Percentiles rank a stretch among this genome's conserved stretches.
phyloP scores from a whole-genome alignment of 2,888 invertebrate genomes.

The Lymantria dispar region DNA sequence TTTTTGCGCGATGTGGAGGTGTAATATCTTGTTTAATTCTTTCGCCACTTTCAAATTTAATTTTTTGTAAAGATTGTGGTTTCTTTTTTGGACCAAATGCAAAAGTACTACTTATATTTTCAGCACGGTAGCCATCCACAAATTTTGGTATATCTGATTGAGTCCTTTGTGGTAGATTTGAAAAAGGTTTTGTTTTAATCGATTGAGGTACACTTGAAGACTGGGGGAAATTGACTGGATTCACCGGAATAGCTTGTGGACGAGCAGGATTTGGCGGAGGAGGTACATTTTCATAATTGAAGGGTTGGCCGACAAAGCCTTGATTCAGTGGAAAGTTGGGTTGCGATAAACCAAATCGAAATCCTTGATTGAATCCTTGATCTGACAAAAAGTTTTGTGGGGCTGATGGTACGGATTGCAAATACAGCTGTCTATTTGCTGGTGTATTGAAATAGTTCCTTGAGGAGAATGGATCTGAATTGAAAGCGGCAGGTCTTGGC shows the following conservation, averaged over 20 bases:
- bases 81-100: conserved; percentile 46
- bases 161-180: conserved; percentile 41
- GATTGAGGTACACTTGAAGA: conserved; percentile 14
- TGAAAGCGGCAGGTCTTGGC: conserved; percentile 51
- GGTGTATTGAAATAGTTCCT: conserved; percentile 58
- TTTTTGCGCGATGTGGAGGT: conserved; percentile 47
- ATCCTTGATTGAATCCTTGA: conserved; percentile 69
- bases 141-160: conserved; percentile 61
- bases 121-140: conserved; percentile 69
- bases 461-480: conserved; percentile 57
- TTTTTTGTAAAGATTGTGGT: conserved; percentile 65
- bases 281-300: conserved; percentile 55
- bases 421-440: conserved; percentile 62
- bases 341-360: conserved; percentile 67
- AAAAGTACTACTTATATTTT: conserved; percentile 51
- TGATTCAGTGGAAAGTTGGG: conserved; percentile 67
- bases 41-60: conserved; percentile 62
- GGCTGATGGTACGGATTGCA: conserved; percentile 71
- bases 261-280: conserved; percentile 22
- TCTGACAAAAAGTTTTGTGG: conserved; percentile 71
- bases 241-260: conserved; percentile 39
- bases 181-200: conserved; percentile 54
- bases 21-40: conserved; percentile 49
- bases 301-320: conserved; percentile 65
- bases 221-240: conserved; percentile 52